Evolutionary conservation across 2,113 vertebrate species (phyloP).

Genomic region (Lagopus leucura): DNA sequence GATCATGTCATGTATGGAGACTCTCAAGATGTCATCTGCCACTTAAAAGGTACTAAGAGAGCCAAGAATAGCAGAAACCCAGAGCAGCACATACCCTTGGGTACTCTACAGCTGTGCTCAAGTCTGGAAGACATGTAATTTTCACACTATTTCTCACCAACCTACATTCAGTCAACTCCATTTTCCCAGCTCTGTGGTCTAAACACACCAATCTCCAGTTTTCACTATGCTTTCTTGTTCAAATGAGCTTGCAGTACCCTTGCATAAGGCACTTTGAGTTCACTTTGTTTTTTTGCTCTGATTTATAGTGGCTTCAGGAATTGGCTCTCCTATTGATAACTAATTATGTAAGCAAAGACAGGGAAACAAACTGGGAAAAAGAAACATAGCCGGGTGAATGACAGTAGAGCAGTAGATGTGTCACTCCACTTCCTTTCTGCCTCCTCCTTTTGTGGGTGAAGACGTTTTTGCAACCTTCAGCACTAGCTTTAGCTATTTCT

Average conservation of each 20-base stretch:
- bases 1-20: slow-evolving; percentile 15
- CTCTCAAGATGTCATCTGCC: slow-evolving; percentile 64
- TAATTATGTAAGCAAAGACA: neutral
- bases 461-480: neutral
- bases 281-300: neutral
- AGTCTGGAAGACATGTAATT: slow-evolving; percentile 57
- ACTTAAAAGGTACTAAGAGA: slow-evolving; percentile 48
- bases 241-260: neutral
- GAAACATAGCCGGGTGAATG: neutral
- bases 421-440: neutral
- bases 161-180: neutral
- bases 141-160: slow-evolving; percentile 68
- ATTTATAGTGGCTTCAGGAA: neutral
- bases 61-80: slow-evolving; percentile 68
- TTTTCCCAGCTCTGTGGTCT: slow-evolving; percentile 57
- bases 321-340: neutral
- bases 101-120: slow-evolving; percentile 46
- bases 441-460: neutral
- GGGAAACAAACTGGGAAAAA: neutral
- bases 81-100: slow-evolving; percentile 32
- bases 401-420: neutral
- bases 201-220: slow-evolving; percentile 26
- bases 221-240: slow-evolving; percentile 28
- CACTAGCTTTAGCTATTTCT: neutral
- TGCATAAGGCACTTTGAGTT: neutral